phyloP scores from a whole-genome alignment of 2,888 invertebrate genomes.

The Thera obeliscata region DNA sequence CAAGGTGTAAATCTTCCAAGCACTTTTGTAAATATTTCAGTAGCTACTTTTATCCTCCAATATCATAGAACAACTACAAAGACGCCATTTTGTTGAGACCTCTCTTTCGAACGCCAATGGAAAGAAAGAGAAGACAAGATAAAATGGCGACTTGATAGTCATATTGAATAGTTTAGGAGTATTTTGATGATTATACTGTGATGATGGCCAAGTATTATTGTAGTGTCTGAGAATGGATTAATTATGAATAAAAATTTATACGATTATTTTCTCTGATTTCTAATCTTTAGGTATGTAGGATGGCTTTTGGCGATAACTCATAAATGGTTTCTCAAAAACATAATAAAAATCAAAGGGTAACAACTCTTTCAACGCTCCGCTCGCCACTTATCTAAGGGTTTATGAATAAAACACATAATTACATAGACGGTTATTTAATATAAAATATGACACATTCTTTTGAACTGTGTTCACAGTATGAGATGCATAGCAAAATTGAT shows the following conservation, averaged over 20 bases:
- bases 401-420: slow-evolving; percentile 63
- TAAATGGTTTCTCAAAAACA: too few species aligned
- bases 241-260: slow-evolving; percentile 51
- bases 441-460: slow-evolving; percentile 85
- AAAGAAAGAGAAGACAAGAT: not conserved
- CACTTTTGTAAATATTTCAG: not conserved
- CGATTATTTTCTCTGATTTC: slow-evolving; percentile 18
- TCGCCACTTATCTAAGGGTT: not conserved
- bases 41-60: not conserved
- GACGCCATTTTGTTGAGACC: slow-evolving; percentile 12
- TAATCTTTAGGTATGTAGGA: not conserved
- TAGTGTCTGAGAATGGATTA: slow-evolving; percentile 42
- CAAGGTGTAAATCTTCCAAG: too few species aligned
- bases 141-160: slow-evolving; percentile 8
- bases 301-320: too few species aligned
- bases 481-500: slow-evolving; percentile 80
- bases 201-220: slow-evolving; percentile 25
- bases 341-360: too few species aligned
- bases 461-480: slow-evolving; percentile 82
- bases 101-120: not conserved
- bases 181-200: slow-evolving; percentile 30
- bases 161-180: slow-evolving; percentile 1
- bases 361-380: not conserved
- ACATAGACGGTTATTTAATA: slow-evolving; percentile 85
- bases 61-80: not conserved